phyloP scores from a whole-genome alignment of 2,888 invertebrate genomes.

The Ochropacha duplaris region DNA sequence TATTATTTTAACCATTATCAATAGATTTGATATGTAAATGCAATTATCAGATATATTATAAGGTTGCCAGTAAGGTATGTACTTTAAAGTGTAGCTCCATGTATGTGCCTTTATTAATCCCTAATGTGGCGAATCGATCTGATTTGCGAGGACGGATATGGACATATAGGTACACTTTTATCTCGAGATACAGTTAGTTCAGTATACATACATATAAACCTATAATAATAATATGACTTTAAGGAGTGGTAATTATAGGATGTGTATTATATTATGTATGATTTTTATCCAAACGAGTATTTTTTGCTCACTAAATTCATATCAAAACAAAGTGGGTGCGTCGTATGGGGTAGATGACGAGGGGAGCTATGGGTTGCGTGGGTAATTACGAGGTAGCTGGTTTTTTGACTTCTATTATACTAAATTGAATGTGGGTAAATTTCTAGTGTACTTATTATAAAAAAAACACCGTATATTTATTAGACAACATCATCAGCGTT shows the following conservation, averaged over 20 bases:
- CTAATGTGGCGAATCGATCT: too few relatives aligned
- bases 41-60: too few relatives aligned
- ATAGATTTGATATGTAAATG: too few relatives aligned
- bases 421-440: slow-evolving; percentile 36
- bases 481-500: too few relatives aligned
- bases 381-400: slow-evolving; percentile 57
- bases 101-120: too few relatives aligned
- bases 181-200: too few relatives aligned
- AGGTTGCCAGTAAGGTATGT: too few relatives aligned
- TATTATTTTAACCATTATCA: too few relatives aligned
- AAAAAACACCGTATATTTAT: not conserved
- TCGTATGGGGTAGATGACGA: slow-evolving; percentile 39
- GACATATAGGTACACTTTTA: too few relatives aligned
- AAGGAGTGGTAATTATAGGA: slow-evolving; percentile 30
- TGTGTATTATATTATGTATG: slow-evolving; percentile 21
- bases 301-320: slow-evolving; percentile 54
- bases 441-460: slow-evolving; percentile 27
- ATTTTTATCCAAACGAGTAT: slow-evolving; percentile 54
- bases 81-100: too few relatives aligned
- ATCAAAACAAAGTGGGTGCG: slow-evolving; percentile 60
- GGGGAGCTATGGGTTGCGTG: slow-evolving; percentile 46
- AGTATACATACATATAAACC: too few relatives aligned
- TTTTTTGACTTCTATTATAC: slow-evolving; percentile 60
- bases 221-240: not conserved
- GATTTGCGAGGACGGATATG: too few relatives aligned